Percentiles rank a stretch among this genome's conserved stretches.
Evolutionary conservation across 2,797 vertebrate genomes (phyloP).

Genomic region (Sphaeramia orbicularis): DNA sequence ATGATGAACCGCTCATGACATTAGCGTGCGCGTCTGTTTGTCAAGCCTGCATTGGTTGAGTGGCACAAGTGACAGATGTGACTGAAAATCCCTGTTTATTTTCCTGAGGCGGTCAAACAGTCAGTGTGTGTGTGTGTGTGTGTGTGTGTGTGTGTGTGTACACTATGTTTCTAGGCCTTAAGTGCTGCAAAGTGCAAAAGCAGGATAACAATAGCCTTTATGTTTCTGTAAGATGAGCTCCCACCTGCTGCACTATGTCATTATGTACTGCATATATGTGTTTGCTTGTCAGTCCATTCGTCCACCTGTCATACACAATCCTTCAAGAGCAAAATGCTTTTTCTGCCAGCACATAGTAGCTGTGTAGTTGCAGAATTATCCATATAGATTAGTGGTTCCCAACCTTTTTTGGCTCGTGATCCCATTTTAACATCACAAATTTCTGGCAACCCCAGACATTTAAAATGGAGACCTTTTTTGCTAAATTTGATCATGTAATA

Average conservation of each 20-base stretch:
- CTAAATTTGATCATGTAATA: no score
- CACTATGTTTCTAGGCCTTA: slow-evolving; percentile 36
- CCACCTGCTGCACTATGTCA: slow-evolving; percentile 73
- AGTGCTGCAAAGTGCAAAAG: slow-evolving; percentile 50
- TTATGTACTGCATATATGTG: slow-evolving; percentile 40
- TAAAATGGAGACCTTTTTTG: no score
- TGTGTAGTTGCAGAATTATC: not conserved
- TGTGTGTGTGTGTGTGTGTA: slow-evolving; percentile 11
- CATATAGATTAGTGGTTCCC: no score
- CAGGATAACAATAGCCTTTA: slow-evolving; percentile 72
- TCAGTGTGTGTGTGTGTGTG: slow-evolving; percentile 2
- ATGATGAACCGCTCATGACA: not conserved
- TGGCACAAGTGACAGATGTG: slow-evolving; percentile 68
- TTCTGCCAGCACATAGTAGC: not conserved
- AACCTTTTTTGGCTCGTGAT: no score
- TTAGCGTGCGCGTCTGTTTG: slow-evolving; percentile 5
- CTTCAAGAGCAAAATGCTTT: not conserved
- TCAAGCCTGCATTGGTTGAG: slow-evolving; percentile 34
- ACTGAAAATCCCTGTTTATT: slow-evolving; percentile 70
- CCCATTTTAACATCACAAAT: no score
- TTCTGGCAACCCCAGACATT: no score
- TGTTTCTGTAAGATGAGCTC: slow-evolving; percentile 69
- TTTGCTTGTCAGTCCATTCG: slow-evolving; percentile 21
- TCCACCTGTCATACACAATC: slow-evolving; percentile 16
- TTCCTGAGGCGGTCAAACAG: slow-evolving; percentile 42